A percentile compares a stretch with the other conserved stretches of the same genome.
Conservation (phyloP, 1,140 invertebrate species). For the Oncopeltus fasciatus region DNA sequence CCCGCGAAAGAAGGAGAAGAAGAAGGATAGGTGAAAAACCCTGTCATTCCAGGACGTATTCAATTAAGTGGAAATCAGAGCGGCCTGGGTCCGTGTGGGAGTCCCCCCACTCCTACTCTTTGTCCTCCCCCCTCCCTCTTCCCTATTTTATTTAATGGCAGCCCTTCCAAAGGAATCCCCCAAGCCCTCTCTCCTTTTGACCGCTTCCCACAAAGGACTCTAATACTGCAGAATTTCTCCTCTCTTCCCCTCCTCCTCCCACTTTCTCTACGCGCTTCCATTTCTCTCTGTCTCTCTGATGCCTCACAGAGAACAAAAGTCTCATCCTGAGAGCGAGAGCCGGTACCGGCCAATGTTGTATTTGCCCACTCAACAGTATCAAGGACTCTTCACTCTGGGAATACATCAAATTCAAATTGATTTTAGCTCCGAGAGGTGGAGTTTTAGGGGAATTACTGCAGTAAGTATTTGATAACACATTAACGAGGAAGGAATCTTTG, state of each 20-base stretch:
- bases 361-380: too few species aligned
- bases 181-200: not conserved
- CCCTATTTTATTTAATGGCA: slow-evolving; percentile 5
- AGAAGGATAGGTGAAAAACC: slow-evolving; percentile 1
- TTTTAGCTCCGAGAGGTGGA: too few species aligned
- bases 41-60: slow-evolving; percentile 5
- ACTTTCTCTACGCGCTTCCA: not conserved
- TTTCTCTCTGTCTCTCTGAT: not conserved
- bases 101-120: not conserved
- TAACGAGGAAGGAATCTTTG: too few species aligned
- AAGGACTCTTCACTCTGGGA: too few species aligned
- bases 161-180: not conserved
- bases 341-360: too few species aligned
- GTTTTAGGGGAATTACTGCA: too few species aligned
- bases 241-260: not conserved
- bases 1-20: not conserved
- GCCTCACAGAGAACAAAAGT: too few species aligned
- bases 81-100: not conserved
- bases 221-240: not conserved
- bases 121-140: not conserved
- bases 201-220: not conserved
- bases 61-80: slow-evolving; percentile 9
- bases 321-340: too few species aligned
- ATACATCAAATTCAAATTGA: too few species aligned
- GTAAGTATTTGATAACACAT: too few species aligned